Evolutionary conservation across 1,140 invertebrate genomes (phyloP).

Genomic region (Metopolophium dirhodum): DNA sequence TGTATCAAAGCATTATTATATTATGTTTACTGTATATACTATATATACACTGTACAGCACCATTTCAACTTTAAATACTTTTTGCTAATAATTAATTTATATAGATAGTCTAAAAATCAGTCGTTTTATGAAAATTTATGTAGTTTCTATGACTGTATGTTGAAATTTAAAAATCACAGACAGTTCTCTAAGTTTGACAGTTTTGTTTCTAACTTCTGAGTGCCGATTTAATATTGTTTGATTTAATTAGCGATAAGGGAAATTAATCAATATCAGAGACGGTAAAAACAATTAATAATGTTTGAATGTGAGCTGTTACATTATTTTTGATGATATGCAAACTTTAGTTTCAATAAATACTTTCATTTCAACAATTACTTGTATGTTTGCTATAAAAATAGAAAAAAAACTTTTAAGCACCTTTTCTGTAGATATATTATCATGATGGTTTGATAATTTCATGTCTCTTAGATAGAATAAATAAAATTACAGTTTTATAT

Average conservation of each 20-base stretch:
- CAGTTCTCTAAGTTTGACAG: neutral
- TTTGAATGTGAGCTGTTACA: neutral
- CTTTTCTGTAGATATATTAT: neutral
- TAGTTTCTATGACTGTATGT: no score
- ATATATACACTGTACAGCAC: neutral
- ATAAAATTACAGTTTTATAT: no score
- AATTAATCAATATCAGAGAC: neutral
- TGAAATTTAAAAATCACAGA: neutral
- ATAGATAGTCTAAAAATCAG: neutral
- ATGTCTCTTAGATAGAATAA: neutral
- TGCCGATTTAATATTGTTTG: neutral
- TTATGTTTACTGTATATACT: neutral
- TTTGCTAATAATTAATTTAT: neutral
- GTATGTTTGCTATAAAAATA: neutral
- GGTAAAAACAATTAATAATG: neutral
- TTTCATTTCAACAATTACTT: neutral
- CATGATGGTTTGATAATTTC: neutral
- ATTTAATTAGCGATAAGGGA: neutral
- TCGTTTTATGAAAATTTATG: neutral
- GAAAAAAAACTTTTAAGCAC: neutral
- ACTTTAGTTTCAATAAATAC: neutral
- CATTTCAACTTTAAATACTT: neutral
- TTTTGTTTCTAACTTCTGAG: neutral
- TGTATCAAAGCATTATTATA: neutral
- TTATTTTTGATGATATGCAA: neutral